phyloP scores from a whole-genome alignment of 2,113 vertebrate species.

The Arothron firmamentum region DNA sequence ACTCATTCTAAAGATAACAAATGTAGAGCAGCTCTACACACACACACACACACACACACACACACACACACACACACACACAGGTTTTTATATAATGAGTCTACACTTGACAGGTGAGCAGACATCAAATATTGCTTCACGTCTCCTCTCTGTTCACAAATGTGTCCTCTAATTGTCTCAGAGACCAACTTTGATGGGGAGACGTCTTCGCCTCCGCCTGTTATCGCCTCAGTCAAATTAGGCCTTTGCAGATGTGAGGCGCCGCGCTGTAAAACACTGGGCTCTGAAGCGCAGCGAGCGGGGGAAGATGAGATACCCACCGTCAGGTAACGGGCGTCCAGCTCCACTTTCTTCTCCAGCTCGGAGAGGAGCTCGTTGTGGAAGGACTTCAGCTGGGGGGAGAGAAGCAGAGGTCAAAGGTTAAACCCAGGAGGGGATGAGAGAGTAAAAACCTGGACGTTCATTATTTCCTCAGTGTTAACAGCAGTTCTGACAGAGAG shows the following conservation, averaged over 20 bases:
- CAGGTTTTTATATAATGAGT: slow-evolving; percentile 50
- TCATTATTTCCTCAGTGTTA: background rate
- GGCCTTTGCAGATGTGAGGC: background rate
- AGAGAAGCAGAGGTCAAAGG: background rate
- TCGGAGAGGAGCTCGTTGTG: slow-evolving; percentile 94
- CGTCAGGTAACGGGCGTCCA: slow-evolving; percentile 93
- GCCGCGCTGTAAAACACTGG: background rate
- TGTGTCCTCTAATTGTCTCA: slow-evolving; percentile 18
- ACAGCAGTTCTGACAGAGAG: background rate
- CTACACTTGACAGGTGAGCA: slow-evolving; percentile 24
- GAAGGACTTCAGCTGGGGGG: slow-evolving; percentile 89
- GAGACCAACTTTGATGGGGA: slow-evolving; percentile 21
- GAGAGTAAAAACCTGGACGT: background rate
- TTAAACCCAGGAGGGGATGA: background rate
- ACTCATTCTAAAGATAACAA: slow-evolving; percentile 78
- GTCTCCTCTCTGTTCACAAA: slow-evolving; percentile 17
- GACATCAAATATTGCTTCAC: slow-evolving; percentile 40
- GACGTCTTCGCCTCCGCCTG: slow-evolving; percentile 10
- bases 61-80: background rate
- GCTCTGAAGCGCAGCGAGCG: background rate
- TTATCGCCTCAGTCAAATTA: slow-evolving; percentile 9
- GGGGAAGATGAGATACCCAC: slow-evolving; percentile 75
- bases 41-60: background rate
- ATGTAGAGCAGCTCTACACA: slow-evolving; percentile 53
- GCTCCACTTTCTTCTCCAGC: slow-evolving; percentile 97